phyloP scores from a whole-genome alignment of 2,113 vertebrate species.

The Esox niger region DNA sequence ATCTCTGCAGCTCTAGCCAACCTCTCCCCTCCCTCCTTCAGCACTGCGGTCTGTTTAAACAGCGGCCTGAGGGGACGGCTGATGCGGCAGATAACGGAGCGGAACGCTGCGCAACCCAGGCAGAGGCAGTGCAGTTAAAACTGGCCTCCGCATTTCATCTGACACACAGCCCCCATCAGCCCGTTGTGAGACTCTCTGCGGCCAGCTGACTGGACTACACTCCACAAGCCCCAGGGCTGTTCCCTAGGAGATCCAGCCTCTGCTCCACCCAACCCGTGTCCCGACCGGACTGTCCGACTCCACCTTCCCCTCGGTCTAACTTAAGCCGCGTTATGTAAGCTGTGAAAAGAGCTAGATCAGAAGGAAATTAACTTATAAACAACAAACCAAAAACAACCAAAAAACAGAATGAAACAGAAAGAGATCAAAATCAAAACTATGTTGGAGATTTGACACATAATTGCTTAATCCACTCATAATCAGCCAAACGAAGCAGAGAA shows the following conservation, averaged over 20 bases:
- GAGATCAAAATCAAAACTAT: conserved; percentile 86
- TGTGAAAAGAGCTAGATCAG: conserved; percentile 98
- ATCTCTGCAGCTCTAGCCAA: neutral
- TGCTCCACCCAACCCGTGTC: conserved; percentile 12
- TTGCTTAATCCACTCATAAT: conserved; percentile 99
- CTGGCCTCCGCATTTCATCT: conserved; percentile 29
- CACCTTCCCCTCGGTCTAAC: neutral
- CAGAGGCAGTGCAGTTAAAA: conserved; percentile 26
- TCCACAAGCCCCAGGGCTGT: conserved; percentile 24
- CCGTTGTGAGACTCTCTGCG: conserved; percentile 21
- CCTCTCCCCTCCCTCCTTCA: neutral
- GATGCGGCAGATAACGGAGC: conserved; percentile 28
- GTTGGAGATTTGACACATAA: conserved; percentile 83
- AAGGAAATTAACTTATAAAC: conserved; percentile 90
- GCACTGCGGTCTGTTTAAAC: conserved; percentile 45
- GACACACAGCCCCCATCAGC: conserved; percentile 35
- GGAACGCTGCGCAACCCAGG: conserved; percentile 24
- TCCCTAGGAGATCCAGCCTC: conserved; percentile 17
- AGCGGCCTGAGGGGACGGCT: conserved; percentile 38
- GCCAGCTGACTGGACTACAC: conserved; percentile 18
- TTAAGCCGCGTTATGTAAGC: conserved; percentile 76
- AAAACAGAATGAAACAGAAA: conserved; percentile 68
- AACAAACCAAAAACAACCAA: conserved; percentile 83
- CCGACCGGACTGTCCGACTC: conserved; percentile 17
- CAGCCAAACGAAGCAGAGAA: conserved; percentile 99